Base-by-base conservation (phyloP, 1,140 invertebrate species). In the Plutomurus gul region DNA sequence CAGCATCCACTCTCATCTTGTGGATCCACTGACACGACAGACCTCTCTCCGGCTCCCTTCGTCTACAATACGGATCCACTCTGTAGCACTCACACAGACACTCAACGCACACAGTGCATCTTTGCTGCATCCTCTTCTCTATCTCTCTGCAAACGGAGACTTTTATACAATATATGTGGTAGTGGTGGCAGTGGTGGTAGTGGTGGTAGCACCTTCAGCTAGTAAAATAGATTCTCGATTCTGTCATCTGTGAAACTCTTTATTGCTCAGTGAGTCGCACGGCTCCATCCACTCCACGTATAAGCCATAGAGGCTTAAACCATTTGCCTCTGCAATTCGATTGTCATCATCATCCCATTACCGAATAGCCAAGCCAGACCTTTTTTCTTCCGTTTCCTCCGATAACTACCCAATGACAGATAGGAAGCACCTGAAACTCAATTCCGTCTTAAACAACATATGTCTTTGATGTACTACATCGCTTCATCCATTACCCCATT, bases 391-490 rank as follows among this genome's bases (percentile, higher is more conserved):
- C 37, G 36, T 72, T 72, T 65, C 56, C 56, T 65, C 56, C 37
- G 36, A 72, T 72, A 72, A 72, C 70, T 72, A 72, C 36, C 70
- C 70, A 40, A 39, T 72, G 70, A 72, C 70, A 72, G 70, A 72
- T 43, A 72, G 36, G 70, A 27, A 36, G 36, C 70, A 72, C 40
- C 70, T 72, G 70, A 72, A 72, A 72, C 70, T 72, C 40, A 25
- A 72, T 40, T 72, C 70, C 70, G 70, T 99, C 95, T 89, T 99
- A 99, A 85, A 99, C 97, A 65, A n/a, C 56, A 65, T 65, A 65
- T 65, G 56, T 65, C 27, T 65, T 30, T 65, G 27, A 33, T 65
- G 56, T 65, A 65, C 56, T 65, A n/a, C n/a, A n/a, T 60, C 1
- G 11, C 22, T 25, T 27, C 20, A 30, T 65, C 11, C 30, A 65